Percentiles rank a stretch among this genome's conserved stretches.
phyloP scores from a whole-genome alignment of 2,113 vertebrate species.

The Nannospalax galili region DNA sequence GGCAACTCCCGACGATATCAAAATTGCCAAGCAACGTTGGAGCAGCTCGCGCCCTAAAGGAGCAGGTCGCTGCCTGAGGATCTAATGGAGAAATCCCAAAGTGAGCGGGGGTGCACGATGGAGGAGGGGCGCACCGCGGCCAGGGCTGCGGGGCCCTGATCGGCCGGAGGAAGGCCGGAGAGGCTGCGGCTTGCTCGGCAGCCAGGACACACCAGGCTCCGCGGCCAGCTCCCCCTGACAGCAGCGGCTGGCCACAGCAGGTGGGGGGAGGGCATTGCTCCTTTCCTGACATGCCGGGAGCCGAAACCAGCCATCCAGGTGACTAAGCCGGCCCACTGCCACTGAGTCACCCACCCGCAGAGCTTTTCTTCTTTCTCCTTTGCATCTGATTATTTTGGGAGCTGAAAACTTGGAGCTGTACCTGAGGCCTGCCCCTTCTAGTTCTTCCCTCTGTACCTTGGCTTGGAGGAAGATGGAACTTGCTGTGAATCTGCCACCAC shows the following conservation, averaged over 20 bases:
- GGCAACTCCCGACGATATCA: slow-evolving; percentile 87
- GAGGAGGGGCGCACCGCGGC: slow-evolving; percentile 50
- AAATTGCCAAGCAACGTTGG: slow-evolving; percentile 85
- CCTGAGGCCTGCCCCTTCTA: slow-evolving; percentile 73
- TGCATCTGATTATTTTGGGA: slow-evolving; percentile 74
- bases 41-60: slow-evolving; percentile 75
- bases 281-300: slow-evolving; percentile 66
- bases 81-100: slow-evolving; percentile 82
- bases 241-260: slow-evolving; percentile 26
- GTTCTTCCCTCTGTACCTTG: slow-evolving; percentile 57
- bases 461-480: slow-evolving; percentile 71
- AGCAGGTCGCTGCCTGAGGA: slow-evolving; percentile 79
- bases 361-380: slow-evolving; percentile 78
- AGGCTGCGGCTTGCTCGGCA: slow-evolving; percentile 28
- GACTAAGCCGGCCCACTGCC: slow-evolving; percentile 84
- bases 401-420: slow-evolving; percentile 76
- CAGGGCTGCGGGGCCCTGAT: not conserved
- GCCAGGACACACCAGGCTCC: not conserved
- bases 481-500: slow-evolving; percentile 19
- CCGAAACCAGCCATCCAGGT: slow-evolving; percentile 82
- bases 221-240: slow-evolving; percentile 9
- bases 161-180: not conserved
- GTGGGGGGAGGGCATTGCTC: slow-evolving; percentile 74
- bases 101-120: slow-evolving; percentile 65
- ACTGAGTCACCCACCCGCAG: slow-evolving; percentile 82